These are phyloP conservation scores for Rhabdophis nuchalis DNA, from an alignment of 2,797 vertebrate genomes.

Conservation along the genomic window DNA sequence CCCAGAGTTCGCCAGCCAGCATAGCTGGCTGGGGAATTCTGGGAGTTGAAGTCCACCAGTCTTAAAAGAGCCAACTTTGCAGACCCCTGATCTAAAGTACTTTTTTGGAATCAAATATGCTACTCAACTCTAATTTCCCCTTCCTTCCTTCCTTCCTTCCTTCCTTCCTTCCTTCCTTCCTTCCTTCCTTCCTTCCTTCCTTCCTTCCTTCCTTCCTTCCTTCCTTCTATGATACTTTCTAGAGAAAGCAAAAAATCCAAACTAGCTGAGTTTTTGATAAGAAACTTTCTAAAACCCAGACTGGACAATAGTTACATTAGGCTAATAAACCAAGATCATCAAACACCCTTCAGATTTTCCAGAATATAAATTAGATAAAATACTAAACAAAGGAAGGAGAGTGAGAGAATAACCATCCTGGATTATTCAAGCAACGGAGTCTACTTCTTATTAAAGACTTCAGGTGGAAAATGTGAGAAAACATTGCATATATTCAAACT, in stretches of 20 bases:
- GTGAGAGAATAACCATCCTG: background rate
- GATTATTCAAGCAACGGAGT: background rate
- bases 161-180: background rate
- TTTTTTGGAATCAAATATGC: background rate
- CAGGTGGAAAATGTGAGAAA: background rate
- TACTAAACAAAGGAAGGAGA: background rate
- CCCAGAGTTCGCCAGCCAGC: no score
- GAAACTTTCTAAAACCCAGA: background rate
- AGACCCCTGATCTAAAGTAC: background rate
- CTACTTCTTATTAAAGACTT: background rate
- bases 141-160: background rate
- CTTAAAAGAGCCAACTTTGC: no score
- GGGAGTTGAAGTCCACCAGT: no score
- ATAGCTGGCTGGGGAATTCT: no score
- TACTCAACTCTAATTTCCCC: background rate
- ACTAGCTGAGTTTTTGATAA: background rate
- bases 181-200: background rate
- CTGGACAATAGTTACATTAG: background rate
- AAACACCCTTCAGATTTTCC: background rate
- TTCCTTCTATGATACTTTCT: background rate
- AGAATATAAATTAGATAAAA: background rate
- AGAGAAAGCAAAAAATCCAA: background rate
- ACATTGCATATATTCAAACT: background rate
- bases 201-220: no score
- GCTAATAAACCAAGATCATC: background rate